Percentiles rank a stretch among this genome's conserved stretches.
Conservation (phyloP, 2,797 vertebrate species). For the Hippopotamyrus pictus region DNA sequence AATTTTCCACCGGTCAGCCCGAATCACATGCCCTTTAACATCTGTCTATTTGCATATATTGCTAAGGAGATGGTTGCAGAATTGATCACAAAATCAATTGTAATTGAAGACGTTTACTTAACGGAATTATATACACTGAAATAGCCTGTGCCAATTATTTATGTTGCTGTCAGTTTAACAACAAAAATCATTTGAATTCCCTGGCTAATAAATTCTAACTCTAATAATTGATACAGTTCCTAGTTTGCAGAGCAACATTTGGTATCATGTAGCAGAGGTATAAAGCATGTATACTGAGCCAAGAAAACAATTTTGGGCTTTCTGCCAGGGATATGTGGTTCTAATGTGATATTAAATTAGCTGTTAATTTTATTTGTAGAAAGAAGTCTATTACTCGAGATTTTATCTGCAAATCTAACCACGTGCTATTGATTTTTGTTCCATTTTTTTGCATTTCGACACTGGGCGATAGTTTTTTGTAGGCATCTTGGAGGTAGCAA, state of each 20-base stretch:
- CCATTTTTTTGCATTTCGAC: neutral
- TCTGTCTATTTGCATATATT: neutral
- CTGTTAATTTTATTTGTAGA: slow-evolving; percentile 16
- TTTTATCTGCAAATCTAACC: neutral
- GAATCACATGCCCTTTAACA: neutral
- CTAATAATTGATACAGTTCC: neutral
- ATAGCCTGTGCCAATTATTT: neutral
- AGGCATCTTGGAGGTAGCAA: neutral
- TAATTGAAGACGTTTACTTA: neutral
- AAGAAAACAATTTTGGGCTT: neutral
- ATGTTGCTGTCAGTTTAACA: neutral
- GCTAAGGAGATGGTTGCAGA: neutral
- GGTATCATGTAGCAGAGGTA: neutral
- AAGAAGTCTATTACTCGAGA: neutral
- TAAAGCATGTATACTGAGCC: neutral
- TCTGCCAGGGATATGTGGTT: neutral
- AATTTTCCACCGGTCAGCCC: neutral
- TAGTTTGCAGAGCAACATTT: neutral
- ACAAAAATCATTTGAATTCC: neutral
- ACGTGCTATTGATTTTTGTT: slow-evolving; percentile 9
- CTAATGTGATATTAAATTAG: slow-evolving; percentile 25
- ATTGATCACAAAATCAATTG: slow-evolving; percentile 3
- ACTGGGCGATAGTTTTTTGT: neutral
- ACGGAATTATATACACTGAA: neutral
- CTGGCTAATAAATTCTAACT: neutral